Evolutionary conservation across 2,113 vertebrate genomes (phyloP).

Genomic region (Micromys minutus): DNA sequence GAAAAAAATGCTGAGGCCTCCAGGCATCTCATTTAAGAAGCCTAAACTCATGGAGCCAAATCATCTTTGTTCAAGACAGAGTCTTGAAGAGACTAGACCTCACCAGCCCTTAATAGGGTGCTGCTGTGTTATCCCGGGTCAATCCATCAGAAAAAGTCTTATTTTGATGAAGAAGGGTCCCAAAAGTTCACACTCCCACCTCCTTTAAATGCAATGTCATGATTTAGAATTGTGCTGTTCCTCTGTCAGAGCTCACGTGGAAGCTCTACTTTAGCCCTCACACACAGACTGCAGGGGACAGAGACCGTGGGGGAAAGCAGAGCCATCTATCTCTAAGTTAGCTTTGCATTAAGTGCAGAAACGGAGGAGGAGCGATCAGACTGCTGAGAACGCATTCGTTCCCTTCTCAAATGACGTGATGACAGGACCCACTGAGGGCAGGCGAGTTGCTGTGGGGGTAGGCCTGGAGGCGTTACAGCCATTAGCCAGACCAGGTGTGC

Average conservation of each 20-base stretch:
- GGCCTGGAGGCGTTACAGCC: background rate
- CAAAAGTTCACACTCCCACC: background rate
- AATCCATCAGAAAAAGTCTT: background rate
- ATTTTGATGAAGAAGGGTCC: background rate
- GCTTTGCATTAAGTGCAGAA: background rate
- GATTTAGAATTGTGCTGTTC: background rate
- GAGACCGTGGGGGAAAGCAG: background rate
- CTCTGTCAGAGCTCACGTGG: background rate
- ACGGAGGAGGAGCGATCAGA: background rate
- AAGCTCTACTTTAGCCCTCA: background rate
- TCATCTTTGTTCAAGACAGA: background rate
- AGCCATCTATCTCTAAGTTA: background rate
- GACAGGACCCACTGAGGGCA: background rate
- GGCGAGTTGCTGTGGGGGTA: fast-evolving
- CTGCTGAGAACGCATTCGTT: background rate
- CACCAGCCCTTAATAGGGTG: background rate
- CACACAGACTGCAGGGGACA: background rate
- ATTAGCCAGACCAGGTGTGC: background rate
- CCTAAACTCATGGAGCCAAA: background rate
- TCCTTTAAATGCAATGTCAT: background rate
- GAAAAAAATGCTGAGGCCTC: background rate
- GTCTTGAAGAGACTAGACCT: background rate
- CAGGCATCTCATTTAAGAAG: background rate
- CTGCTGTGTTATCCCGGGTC: background rate
- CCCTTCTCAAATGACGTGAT: background rate